phyloP scores from a whole-genome alignment of 1,140 invertebrate species.

The Dreissena rostriformis region DNA sequence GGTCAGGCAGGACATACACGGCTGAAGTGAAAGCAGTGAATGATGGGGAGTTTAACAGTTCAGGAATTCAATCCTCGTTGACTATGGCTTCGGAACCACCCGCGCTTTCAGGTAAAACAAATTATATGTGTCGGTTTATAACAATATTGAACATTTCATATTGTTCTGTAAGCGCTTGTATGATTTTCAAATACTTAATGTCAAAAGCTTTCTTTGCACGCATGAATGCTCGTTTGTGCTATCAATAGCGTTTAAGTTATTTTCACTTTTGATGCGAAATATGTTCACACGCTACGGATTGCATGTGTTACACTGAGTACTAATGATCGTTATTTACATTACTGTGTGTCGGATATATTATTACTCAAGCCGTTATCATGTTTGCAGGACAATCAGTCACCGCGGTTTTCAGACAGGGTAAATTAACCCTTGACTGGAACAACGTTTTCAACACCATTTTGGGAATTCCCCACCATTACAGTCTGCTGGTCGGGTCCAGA shows the following conservation, averaged over 20 bases:
- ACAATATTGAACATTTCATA: too few species aligned
- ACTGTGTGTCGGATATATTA: too few species aligned
- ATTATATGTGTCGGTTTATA: not conserved
- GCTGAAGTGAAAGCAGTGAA: conserved; percentile 28
- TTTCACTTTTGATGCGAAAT: too few species aligned
- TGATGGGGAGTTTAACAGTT: not conserved
- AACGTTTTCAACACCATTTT: not conserved
- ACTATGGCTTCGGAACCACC: not conserved
- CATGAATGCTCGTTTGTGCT: too few species aligned
- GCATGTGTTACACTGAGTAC: too few species aligned
- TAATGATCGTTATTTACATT: too few species aligned
- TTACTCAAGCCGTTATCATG: too few species aligned
- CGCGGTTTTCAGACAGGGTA: not conserved
- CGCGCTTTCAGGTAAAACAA: not conserved
- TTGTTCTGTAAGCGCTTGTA: too few species aligned
- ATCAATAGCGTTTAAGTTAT: too few species aligned
- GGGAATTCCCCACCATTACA: not conserved
- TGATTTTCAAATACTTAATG: too few species aligned
- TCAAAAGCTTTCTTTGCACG: too few species aligned
- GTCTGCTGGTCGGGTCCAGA: conserved; percentile 3
- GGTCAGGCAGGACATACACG: not conserved
- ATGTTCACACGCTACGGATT: too few species aligned
- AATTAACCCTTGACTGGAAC: conserved; percentile 8
- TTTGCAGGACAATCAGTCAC: conserved; percentile 5
- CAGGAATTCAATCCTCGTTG: not conserved